Evolutionary conservation across 2,113 vertebrate species (phyloP), one percentile per base, ranked within the genome.

Genomic region (Entomyzon cyanotis): DNA sequence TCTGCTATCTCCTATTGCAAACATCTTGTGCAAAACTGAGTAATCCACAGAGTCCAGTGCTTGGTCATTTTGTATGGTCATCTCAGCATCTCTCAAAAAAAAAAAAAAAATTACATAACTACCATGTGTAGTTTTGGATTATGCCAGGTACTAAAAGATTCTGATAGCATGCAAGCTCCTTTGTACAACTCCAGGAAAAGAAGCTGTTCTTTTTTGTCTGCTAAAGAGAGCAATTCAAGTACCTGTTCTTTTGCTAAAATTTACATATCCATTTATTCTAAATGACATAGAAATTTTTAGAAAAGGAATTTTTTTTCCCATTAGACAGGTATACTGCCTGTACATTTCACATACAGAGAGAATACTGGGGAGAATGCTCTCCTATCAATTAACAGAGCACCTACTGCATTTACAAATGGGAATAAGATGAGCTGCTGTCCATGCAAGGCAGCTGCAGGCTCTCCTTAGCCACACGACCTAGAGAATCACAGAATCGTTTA

Each of bases 111-210:
- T 22, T 58, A 50, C 14, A 49, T n/a, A 58, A 81, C 14, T 39
- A 55, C 7, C 27, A 82, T 0, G 0, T 50, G 30, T 39, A 84
- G 9, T 10, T 74, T 55, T 46, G 20, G 30, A 53, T 35, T 77
- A 39, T 15, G 7, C 24, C 33, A 49, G 11, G 23, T 74, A 46
- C 9, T 83, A 64, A 28, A 83, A 53, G 5, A 47, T 46, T 35
- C 41, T 15, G 53, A 78, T 25, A 42, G 41, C 0, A 0, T 0
- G 0, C 8, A 69, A 59, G n/a, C 3, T 55, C 21, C 18, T 77
- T 35, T 23, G 4, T 30, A 69, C 11, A 87, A 1, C 8, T 56
- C 17, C 7, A 77, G 5, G 7, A 31, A 64, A 24, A 64, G 3
- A 60, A 56, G 14, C 24, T 50, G 71, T n/a, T 81, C 17, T 37